These are phyloP conservation scores for Limnephilus marmoratus DNA, from an alignment of 2,888 invertebrate species.

Conservation along the genomic window DNA sequence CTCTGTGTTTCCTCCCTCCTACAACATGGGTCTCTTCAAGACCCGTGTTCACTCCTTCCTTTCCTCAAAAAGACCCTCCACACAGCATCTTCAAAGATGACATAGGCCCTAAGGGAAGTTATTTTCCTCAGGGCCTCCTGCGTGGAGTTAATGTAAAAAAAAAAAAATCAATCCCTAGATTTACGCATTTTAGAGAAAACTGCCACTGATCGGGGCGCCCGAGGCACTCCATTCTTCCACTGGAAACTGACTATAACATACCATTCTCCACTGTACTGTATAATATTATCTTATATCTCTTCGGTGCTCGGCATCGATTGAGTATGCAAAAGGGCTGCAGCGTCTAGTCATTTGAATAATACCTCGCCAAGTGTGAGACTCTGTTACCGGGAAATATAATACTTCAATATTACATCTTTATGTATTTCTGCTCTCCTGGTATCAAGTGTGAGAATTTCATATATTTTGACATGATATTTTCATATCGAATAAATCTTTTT, in stretches of 20 bases:
- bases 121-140: too few species aligned
- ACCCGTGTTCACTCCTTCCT: too few species aligned
- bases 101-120: too few species aligned
- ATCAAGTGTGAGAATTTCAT: neutral
- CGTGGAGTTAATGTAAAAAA: too few species aligned
- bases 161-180: too few species aligned
- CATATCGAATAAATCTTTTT: too few species aligned
- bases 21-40: too few species aligned
- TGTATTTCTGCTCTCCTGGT: neutral
- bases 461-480: too few species aligned
- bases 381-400: neutral
- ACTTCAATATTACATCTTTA: neutral
- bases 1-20: too few species aligned
- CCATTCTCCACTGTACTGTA: neutral
- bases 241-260: neutral
- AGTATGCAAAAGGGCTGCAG: constrained; percentile 41
- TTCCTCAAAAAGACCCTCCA: too few species aligned
- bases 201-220: neutral
- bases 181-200: too few species aligned
- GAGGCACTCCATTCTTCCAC: neutral
- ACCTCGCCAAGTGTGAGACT: constrained; percentile 12
- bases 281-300: neutral
- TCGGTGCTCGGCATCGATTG: constrained; percentile 11
- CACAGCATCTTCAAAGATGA: too few species aligned
- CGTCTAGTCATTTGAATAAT: constrained; percentile 41